These are phyloP conservation scores for Osmerus mordax DNA, from an alignment of 2,113 vertebrate species.

Conservation along the genomic window DNA sequence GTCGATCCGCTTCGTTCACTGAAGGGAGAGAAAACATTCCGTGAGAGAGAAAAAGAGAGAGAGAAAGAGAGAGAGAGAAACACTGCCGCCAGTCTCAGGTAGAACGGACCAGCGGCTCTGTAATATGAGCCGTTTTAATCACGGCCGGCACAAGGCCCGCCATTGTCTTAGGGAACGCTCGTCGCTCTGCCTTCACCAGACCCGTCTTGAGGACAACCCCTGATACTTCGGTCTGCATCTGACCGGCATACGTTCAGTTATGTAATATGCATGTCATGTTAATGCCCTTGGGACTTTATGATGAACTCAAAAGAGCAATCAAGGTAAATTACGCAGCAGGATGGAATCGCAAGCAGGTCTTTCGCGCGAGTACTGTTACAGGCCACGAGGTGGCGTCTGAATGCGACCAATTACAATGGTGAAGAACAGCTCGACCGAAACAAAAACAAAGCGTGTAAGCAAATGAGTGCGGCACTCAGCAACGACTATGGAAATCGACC, in stretches of 20 bases:
- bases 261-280: not conserved
- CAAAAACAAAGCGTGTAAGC: not conserved
- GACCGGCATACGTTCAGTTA: not conserved
- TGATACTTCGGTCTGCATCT: not conserved
- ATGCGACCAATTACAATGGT: not conserved
- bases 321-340: not conserved
- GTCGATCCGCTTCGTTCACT: constrained; percentile 90
- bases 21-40: constrained; percentile 42
- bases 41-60: constrained; percentile 30
- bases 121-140: constrained; percentile 33
- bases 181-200: not conserved
- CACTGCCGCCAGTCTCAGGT: constrained; percentile 22
- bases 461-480: no score
- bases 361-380: not conserved
- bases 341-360: not conserved
- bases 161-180: constrained; percentile 34
- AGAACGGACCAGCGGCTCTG: constrained; percentile 28
- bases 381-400: constrained; percentile 4
- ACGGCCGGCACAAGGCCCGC: constrained; percentile 31
- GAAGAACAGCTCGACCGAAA: not conserved
- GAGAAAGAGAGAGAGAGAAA: constrained; percentile 15
- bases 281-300: not conserved
- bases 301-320: not conserved
- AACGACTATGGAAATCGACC: not conserved
- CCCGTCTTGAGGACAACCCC: constrained; percentile 36